Base-by-base conservation (phyloP, 2,797 vertebrate species). In the Aphelocoma californica region DNA sequence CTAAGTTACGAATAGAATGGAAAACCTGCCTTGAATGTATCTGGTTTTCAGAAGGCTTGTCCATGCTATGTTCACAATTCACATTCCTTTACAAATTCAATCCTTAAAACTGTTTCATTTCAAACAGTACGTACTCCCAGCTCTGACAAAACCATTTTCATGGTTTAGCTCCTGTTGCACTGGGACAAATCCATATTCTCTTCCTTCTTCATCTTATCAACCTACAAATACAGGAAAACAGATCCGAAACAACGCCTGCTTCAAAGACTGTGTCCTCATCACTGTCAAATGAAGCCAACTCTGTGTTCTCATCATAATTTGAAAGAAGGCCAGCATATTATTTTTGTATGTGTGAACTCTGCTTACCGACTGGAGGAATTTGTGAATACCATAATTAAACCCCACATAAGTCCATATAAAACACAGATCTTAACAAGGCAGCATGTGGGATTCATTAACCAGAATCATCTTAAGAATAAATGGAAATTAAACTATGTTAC, bases 251-350 rank as follows among this genome's bases (percentile, higher is more conserved):
- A 88, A 73, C 0, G 0, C 73, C 86, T 10, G 98, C 98, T 88
- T 99, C 98, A 32, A 99, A 99, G 70, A 98, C 96, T 2, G 98
- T 98, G 62, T 98, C 98, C 77, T 99, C 98, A 2, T 99, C 98
- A 17, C 98, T 98, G 79, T 98, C 98, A 95, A 98, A 92, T 4
- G 97, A 98, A 14, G 97, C 98, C 98, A 98, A 97, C 92, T 99
- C 98, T 91, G 98, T 93, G 1, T 96, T 97, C 82, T 99, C 98
- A 38, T 99, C 98, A 1, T 98, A 98, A 95, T 98, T 98, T 14
- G 98, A 98, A 93, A 99, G 97, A 62, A 99, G 98, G 7, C 98
- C 98, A 89, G 70, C 48, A 51, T 72, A 58, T 86, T 93, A 96
- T 95, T 96, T 96, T 93, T 90, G 32, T 60, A 94, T 42, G 73